Conservation (phyloP, 2,113 vertebrate species). For the Pagrus major region DNA sequence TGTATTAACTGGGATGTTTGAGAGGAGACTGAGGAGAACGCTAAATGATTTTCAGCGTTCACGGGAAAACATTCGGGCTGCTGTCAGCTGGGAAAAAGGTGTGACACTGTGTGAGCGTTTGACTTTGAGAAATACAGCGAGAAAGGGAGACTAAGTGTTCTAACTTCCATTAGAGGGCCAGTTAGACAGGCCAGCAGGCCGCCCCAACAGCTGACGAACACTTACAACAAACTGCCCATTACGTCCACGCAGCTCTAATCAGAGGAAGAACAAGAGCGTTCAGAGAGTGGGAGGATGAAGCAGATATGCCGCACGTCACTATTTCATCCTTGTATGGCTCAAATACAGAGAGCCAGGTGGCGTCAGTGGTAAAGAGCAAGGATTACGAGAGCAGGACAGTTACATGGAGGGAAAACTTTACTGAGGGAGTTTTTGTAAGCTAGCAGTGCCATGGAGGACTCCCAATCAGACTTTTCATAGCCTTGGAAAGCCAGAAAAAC, state of each 20-base stretch:
- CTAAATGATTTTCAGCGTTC: conserved; percentile 27
- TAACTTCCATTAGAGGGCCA: conserved; percentile 56
- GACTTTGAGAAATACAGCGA: conserved; percentile 21
- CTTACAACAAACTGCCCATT: conserved; percentile 69
- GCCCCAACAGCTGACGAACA: conserved; percentile 70
- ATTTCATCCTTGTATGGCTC: conserved; percentile 14
- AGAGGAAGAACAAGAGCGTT: conserved; percentile 38
- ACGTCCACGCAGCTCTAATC: conserved; percentile 58
- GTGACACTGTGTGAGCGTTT: conserved; percentile 19
- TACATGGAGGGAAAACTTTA: conserved; percentile 4
- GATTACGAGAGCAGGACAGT: conserved; percentile 28
- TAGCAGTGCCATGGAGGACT: conserved; percentile 4
- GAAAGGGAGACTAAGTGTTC: conserved; percentile 39
- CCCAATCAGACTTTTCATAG: conserved; percentile 1
- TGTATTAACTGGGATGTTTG: conserved; percentile 31
- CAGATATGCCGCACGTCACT: neutral
- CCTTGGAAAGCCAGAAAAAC: neutral
- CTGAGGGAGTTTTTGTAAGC: conserved; percentile 3
- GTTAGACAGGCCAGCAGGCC: conserved; percentile 42
- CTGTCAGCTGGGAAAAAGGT: conserved; percentile 46
- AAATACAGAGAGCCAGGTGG: conserved; percentile 2
- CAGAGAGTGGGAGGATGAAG: conserved; percentile 35
- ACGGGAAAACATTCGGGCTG: neutral
- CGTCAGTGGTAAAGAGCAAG: neutral
- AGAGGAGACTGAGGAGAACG: neutral